phyloP scores from a whole-genome alignment of 2,888 invertebrate genomes.

The Falcaria lacertinaria region DNA sequence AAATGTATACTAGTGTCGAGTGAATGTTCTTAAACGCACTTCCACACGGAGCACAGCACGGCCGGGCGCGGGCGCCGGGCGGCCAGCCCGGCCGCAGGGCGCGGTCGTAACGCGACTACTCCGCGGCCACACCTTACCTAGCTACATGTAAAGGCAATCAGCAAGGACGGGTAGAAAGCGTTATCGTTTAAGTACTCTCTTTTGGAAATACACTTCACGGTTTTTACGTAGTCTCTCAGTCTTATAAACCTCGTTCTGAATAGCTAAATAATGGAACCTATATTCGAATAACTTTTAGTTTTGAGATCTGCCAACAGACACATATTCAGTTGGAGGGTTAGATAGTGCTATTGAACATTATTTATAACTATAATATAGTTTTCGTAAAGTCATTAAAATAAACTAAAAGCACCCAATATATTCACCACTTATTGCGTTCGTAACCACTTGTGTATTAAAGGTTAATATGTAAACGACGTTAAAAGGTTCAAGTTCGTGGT shows the following conservation, averaged over 20 bases:
- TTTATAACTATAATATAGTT: constrained; percentile 42
- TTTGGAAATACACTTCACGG: constrained; percentile 70
- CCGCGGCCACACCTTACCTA: constrained; percentile 61
- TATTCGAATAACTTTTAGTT: constrained; percentile 18
- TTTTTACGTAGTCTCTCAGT: constrained; percentile 75
- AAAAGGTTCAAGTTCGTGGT: constrained; percentile 34
- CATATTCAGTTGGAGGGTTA: constrained; percentile 22
- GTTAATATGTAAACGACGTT: constrained; percentile 28
- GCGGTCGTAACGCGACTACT: too few relatives aligned
- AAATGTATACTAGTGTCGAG: constrained; percentile 31
- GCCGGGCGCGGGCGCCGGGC: neutral
- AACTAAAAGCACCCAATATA: constrained; percentile 71
- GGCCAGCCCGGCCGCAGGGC: too few relatives aligned
- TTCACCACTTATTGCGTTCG: constrained; percentile 57
- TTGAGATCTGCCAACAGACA: constrained; percentile 6
- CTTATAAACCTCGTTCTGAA: constrained; percentile 69
- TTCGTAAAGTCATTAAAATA: constrained; percentile 53
- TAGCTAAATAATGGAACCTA: constrained; percentile 54
- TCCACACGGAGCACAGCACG: constrained; percentile 51
- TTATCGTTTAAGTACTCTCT: constrained; percentile 65
- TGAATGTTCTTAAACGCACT: constrained; percentile 51
- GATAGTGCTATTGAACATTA: constrained; percentile 53
- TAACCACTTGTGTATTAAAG: constrained; percentile 43
- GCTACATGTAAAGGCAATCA: constrained; percentile 77
- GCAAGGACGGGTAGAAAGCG: constrained; percentile 78